phyloP scores from a whole-genome alignment of 2,888 invertebrate genomes.

The Sabellastarte sp. region DNA sequence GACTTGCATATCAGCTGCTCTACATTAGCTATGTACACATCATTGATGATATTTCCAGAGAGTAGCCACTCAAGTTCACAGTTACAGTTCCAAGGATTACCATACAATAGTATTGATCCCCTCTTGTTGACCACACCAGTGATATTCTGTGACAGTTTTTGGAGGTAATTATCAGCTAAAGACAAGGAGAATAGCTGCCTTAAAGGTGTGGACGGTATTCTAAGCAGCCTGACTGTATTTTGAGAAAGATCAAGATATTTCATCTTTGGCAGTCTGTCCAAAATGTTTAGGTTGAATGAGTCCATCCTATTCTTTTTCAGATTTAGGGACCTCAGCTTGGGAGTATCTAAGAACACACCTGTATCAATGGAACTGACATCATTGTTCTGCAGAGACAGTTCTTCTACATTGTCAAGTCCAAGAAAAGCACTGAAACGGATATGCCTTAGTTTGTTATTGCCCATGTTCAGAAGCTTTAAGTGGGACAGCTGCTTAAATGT shows the following conservation, averaged over 20 bases:
- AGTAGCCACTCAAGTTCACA: neutral
- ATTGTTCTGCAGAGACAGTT: slow-evolving; percentile 34
- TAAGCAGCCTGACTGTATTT: slow-evolving; percentile 11
- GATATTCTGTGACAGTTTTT: neutral
- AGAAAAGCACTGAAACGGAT: slow-evolving; percentile 31
- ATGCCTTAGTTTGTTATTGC: slow-evolving; percentile 32
- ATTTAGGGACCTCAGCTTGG: slow-evolving; percentile 30
- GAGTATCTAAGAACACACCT: slow-evolving; percentile 33
- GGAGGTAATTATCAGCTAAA: slow-evolving; percentile 29
- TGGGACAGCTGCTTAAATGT: slow-evolving; percentile 33
- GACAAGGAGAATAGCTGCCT: slow-evolving; percentile 24
- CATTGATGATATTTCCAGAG: neutral
- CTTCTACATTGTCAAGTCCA: slow-evolving; percentile 35
- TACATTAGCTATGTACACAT: neutral
- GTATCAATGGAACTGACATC: slow-evolving; percentile 27
- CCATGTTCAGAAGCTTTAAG: slow-evolving; percentile 33
- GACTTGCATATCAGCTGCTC: neutral
- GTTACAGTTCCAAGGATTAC: neutral
- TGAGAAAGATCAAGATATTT: slow-evolving; percentile 18
- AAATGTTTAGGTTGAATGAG: slow-evolving; percentile 29
- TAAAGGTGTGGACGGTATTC: slow-evolving; percentile 3
- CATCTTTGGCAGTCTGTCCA: slow-evolving; percentile 13
- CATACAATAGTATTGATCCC: neutral
- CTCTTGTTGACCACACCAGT: neutral
- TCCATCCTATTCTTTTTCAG: slow-evolving; percentile 34